A percentile compares a stretch with the other conserved stretches of the same genome.
These are phyloP conservation scores for Caenorhabditis remanei DNA, from an alignment of 1,140 invertebrate genomes.

Conservation along the genomic window DNA sequence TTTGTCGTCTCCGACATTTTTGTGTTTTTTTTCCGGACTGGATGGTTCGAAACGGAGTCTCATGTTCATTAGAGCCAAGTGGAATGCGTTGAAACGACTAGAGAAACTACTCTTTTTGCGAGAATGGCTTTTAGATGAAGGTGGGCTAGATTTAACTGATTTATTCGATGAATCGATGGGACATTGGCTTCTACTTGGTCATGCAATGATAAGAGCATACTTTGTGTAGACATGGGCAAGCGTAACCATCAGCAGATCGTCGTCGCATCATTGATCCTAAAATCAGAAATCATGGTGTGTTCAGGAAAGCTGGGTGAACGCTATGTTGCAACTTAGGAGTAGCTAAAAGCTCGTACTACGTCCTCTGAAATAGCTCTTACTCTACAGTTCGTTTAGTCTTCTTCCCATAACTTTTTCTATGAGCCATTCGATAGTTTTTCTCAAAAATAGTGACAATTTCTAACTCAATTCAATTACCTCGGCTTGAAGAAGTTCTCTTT, in stretches of 20 bases:
- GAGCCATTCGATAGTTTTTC: too few species aligned
- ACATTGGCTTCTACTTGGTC: background rate
- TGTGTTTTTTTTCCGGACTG: background rate
- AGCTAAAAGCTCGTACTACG: too few species aligned
- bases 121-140: background rate
- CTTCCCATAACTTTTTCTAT: too few species aligned
- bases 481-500: conserved; percentile 25
- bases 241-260: conserved; percentile 33
- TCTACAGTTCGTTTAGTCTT: background rate
- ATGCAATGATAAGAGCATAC: conserved; percentile 32
- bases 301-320: too few species aligned
- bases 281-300: background rate
- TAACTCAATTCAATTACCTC: too few species aligned
- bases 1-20: background rate
- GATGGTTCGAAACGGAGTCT: background rate
- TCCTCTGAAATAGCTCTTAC: too few species aligned
- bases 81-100: background rate
- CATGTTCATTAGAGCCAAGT: background rate
- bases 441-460: too few species aligned
- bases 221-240: conserved; percentile 35
- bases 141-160: conserved; percentile 12
- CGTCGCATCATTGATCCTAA: conserved; percentile 33
- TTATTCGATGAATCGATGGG: background rate
- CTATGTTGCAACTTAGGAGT: too few species aligned
- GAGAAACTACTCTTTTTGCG: too few species aligned